Percentiles rank a stretch among this genome's conserved stretches.
Conservation (phyloP, 2,113 vertebrate species). For the Heloderma charlesbogerti region DNA sequence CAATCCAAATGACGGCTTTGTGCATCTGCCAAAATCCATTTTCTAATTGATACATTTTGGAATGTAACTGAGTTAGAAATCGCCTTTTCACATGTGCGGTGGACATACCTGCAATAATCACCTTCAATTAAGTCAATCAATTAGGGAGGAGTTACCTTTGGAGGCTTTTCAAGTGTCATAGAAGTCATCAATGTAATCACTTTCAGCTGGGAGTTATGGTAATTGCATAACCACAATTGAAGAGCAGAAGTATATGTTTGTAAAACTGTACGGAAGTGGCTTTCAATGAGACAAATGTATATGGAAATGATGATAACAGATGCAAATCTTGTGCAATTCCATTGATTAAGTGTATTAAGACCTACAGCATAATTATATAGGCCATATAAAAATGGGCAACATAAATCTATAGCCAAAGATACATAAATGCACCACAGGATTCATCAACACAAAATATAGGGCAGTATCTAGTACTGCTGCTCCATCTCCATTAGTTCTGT, state of each 20-base stretch:
- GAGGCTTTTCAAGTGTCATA: slow-evolving; percentile 17
- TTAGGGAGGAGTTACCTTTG: slow-evolving; percentile 55
- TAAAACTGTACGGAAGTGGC: neutral
- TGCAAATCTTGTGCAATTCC: neutral
- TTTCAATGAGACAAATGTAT: neutral
- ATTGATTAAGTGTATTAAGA: neutral
- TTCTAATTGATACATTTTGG: slow-evolving; percentile 60
- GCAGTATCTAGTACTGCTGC: too few species aligned
- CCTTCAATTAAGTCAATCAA: slow-evolving; percentile 65
- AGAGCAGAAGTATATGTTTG: slow-evolving; percentile 9
- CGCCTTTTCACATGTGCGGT: slow-evolving; percentile 54
- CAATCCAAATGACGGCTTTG: slow-evolving; percentile 43
- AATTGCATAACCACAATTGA: slow-evolving; percentile 3
- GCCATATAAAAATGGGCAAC: neutral
- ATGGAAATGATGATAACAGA: neutral
- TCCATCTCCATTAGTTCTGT: too few species aligned
- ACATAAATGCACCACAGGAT: neutral
- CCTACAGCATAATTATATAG: neutral
- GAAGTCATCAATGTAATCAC: slow-evolving; percentile 44
- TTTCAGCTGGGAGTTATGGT: slow-evolving; percentile 11
- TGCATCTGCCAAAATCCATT: slow-evolving; percentile 47
- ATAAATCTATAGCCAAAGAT: neutral
- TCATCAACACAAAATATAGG: neutral
- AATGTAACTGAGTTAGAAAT: slow-evolving; percentile 62
- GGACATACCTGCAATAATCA: slow-evolving; percentile 62